A percentile compares a stretch with the other conserved stretches of the same genome.
Evolutionary conservation across 2,888 invertebrate species (phyloP).

Genomic region (Encarsia formosa): DNA sequence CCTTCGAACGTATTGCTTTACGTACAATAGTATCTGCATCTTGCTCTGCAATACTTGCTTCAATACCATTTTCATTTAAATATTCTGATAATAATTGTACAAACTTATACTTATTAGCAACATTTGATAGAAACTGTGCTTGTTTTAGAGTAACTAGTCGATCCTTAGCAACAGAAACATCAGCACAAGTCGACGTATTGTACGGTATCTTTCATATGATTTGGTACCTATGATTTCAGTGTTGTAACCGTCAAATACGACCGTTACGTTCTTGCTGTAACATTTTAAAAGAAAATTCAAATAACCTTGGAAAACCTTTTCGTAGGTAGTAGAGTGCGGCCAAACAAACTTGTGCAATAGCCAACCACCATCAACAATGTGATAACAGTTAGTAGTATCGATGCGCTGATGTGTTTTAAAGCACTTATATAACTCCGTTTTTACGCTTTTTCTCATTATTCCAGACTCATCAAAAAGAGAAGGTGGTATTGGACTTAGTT

Average conservation of each 20-base stretch:
- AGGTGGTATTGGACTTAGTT: slow-evolving; percentile 30
- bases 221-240: slow-evolving; percentile 24
- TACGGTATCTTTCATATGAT: slow-evolving; percentile 28
- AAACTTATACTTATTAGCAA: slow-evolving; percentile 25
- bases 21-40: slow-evolving; percentile 28
- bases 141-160: slow-evolving; percentile 26
- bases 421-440: slow-evolving; percentile 23
- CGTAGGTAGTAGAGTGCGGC: slow-evolving; percentile 20
- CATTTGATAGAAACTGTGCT: slow-evolving; percentile 29
- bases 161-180: slow-evolving; percentile 23
- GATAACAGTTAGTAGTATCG: background rate
- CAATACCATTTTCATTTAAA: slow-evolving; percentile 16
- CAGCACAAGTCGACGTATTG: slow-evolving; percentile 21
- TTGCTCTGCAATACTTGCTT: slow-evolving; percentile 21
- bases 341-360: slow-evolving; percentile 23
- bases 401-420: background rate
- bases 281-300: slow-evolving; percentile 3
- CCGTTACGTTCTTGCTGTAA: slow-evolving; percentile 12
- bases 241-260: slow-evolving; percentile 31
- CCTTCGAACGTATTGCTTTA: slow-evolving; percentile 16
- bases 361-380: slow-evolving; percentile 30
- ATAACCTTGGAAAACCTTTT: slow-evolving; percentile 17
- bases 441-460: slow-evolving; percentile 26
- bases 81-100: slow-evolving; percentile 22
- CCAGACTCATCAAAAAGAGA: slow-evolving; percentile 28